Evolutionary conservation across 2,888 invertebrate species (phyloP), one percentile per base, ranked within the genome.

Genomic region (Neuroscelio doddi): DNA sequence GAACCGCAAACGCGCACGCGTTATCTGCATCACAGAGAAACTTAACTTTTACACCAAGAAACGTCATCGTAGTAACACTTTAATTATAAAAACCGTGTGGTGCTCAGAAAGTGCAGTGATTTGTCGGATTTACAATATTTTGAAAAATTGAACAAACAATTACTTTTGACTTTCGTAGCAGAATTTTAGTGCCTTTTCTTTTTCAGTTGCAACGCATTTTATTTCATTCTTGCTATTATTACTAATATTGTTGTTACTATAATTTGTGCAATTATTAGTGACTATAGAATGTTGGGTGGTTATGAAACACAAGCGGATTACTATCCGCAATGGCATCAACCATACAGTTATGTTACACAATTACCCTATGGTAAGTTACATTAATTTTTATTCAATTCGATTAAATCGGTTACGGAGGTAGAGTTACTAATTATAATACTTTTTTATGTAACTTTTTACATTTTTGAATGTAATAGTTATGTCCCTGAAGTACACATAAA

Each of bases 291-390:
- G 81, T 70, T 84, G 51, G 81, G 83, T 27, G 81, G 83, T 12
- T 84, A 83, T 72, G 84, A 84, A 65, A 68, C 81, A 1, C 84
- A 84, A 26, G 67, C 82, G 68, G 83, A 84, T 67, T 84, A 84
- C 63, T 84, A 84, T 73, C 81, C 83, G 8, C 84, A 83, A 34
- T 84, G 84, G 83, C 84, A 84, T 71, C 84, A 84, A 57, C 84
- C 84, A 1, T 84, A 82, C 55, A 81, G 81, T 63, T 84, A 83
- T 49, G 79, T 82, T 26, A 83, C 84, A 1, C 83, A 83, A 32
- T 69, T 83, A 46, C 84, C 84, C 4, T 84, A 83, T 26, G 82
- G 84, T 84, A 26, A 76, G 78, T 75, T 42, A 27, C 30, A 57
- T 46, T 46, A 27, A 26, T 47, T 32, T 45, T n/a, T n/a, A n/a